Percentiles rank a stretch among this genome's conserved stretches.
Conservation (phyloP, 1,140 invertebrate species). For the Macrotrachela quadricornifera region DNA sequence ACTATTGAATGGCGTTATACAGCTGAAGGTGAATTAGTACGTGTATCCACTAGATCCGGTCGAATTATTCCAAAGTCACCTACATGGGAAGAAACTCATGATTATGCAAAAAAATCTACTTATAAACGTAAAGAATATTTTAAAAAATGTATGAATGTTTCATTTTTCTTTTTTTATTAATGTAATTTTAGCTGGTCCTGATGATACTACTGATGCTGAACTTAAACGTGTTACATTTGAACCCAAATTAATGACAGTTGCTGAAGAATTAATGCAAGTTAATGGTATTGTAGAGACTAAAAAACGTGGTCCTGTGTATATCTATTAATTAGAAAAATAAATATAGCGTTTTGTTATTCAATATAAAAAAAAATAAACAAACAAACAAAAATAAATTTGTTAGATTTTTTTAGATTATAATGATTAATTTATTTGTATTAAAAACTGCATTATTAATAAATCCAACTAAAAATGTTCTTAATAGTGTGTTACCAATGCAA, state of each 20-base stretch:
- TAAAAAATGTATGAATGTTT: too few relatives aligned
- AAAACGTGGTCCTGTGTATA: conserved; percentile 51
- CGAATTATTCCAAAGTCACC: conserved; percentile 66
- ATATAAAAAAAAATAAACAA: too few relatives aligned
- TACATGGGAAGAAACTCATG: conserved; percentile 49
- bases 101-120: conserved; percentile 51
- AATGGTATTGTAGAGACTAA: conserved; percentile 68
- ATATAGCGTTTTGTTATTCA: not conserved
- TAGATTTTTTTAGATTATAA: too few relatives aligned
- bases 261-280: conserved; percentile 83
- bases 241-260: conserved; percentile 63
- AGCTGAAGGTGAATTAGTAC: conserved; percentile 63
- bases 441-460: too few relatives aligned
- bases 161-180: not conserved
- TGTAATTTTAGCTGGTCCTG: conserved; percentile 28
- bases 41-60: conserved; percentile 63
- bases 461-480: too few relatives aligned
- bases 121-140: conserved; percentile 39
- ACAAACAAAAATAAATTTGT: too few relatives aligned
- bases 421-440: too few relatives aligned
- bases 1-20: conserved; percentile 67
- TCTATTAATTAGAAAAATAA: conserved; percentile 45
- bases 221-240: conserved; percentile 51
- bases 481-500: too few relatives aligned
- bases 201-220: conserved; percentile 49